phyloP scores from a whole-genome alignment of 2,797 vertebrate genomes.

The Tragopan temminckii region DNA sequence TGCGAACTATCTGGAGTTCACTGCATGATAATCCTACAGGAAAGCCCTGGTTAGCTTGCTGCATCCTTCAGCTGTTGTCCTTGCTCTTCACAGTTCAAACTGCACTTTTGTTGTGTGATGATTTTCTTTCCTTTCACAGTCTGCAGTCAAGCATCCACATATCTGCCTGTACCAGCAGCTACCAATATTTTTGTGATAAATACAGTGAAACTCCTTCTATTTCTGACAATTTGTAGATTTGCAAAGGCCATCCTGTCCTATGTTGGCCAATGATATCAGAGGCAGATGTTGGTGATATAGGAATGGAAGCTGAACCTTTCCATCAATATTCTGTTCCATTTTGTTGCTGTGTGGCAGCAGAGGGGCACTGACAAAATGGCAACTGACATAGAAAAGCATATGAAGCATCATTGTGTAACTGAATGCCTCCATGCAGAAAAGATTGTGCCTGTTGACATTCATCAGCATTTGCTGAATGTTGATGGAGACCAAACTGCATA shows the following conservation, averaged over 20 bases:
- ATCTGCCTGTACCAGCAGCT: background rate
- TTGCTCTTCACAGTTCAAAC: background rate
- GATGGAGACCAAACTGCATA: too few relatives aligned
- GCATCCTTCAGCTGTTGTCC: rapidly evolving
- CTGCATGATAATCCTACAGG: background rate
- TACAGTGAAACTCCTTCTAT: background rate
- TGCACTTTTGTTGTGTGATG: background rate
- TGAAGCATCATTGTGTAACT: too few relatives aligned
- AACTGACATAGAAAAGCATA: too few relatives aligned
- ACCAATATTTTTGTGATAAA: background rate
- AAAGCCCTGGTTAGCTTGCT: background rate
- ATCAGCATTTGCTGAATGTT: too few relatives aligned
- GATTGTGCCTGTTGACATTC: too few relatives aligned
- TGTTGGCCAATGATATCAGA: too few relatives aligned
- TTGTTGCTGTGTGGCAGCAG: too few relatives aligned
- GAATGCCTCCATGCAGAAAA: too few relatives aligned
- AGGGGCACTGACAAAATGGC: too few relatives aligned
- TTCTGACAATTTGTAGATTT: background rate
- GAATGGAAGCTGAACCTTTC: too few relatives aligned
- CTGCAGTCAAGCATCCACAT: background rate
- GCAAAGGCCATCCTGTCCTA: background rate
- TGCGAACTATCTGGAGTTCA: background rate
- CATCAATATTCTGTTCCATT: too few relatives aligned
- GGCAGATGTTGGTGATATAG: too few relatives aligned
- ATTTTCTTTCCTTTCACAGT: background rate